Conservation (phyloP, 2,888 invertebrate species). For the Thysanoteuthis rhombus region DNA sequence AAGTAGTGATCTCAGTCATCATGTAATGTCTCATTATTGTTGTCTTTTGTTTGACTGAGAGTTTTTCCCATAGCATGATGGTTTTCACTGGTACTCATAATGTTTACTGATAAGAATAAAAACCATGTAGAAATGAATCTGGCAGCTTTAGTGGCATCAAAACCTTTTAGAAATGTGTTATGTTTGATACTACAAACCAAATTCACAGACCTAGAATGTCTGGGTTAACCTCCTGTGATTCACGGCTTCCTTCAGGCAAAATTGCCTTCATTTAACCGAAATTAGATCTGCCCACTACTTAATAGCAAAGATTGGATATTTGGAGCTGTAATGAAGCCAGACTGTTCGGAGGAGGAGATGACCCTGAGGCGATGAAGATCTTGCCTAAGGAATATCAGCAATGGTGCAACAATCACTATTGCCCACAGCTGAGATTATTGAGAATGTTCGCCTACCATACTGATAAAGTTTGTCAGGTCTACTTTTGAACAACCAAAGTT, state of each 20-base stretch:
- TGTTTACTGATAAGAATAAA: too few species aligned
- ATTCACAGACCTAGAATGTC: not conserved
- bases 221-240: not conserved
- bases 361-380: not conserved
- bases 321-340: not conserved
- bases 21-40: too few species aligned
- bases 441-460: not conserved
- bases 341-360: not conserved
- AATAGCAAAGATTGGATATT: constrained; percentile 12
- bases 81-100: too few species aligned
- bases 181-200: not conserved
- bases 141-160: not conserved
- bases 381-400: not conserved
- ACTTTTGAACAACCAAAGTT: not conserved
- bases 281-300: not conserved
- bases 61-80: too few species aligned
- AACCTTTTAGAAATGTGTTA: not conserved
- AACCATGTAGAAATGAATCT: not conserved
- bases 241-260: not conserved
- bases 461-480: not conserved
- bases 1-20: too few species aligned
- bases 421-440: not conserved
- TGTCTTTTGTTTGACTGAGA: too few species aligned
- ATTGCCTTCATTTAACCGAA: not conserved
- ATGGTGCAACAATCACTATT: not conserved